Percentiles rank a stretch among this genome's conserved stretches.
Conservation (phyloP, 1,140 invertebrate genomes). For the Leucophenga varia region DNA sequence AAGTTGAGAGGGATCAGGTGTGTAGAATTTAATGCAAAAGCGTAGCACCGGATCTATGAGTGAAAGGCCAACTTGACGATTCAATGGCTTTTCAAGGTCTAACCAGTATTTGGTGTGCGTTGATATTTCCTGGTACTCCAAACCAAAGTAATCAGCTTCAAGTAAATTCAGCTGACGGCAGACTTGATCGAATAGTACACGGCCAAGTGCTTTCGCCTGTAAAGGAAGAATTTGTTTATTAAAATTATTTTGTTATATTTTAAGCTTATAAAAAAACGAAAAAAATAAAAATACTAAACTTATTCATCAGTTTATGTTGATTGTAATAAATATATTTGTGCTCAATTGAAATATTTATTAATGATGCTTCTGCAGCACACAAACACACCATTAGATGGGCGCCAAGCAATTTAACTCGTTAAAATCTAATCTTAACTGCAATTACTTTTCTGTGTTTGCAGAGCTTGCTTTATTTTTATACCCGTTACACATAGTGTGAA, state of each 20-base stretch:
- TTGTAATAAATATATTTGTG: too few species aligned
- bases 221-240: slow-evolving; percentile 2
- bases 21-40: slow-evolving; percentile 98
- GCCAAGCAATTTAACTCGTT: neutral
- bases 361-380: too few species aligned
- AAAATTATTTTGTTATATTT: too few species aligned
- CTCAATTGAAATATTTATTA: too few species aligned
- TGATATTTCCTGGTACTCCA: slow-evolving; percentile 88
- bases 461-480: too few species aligned
- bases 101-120: slow-evolving; percentile 86
- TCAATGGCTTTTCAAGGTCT: slow-evolving; percentile 94
- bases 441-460: too few species aligned
- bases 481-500: too few species aligned
- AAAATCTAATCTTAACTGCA: slow-evolving; percentile 1
- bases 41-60: slow-evolving; percentile 81
- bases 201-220: slow-evolving; percentile 91
- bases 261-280: too few species aligned
- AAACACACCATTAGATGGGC: too few species aligned
- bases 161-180: slow-evolving; percentile 92
- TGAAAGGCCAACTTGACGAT: slow-evolving; percentile 90
- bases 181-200: slow-evolving; percentile 94
- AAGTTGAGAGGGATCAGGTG: slow-evolving; percentile 93
- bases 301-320: too few species aligned
- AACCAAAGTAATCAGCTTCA: slow-evolving; percentile 97
- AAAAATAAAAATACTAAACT: too few species aligned